These are phyloP conservation scores for Nudaria mundana DNA, from an alignment of 2,888 invertebrate genomes.

Conservation along the genomic window DNA sequence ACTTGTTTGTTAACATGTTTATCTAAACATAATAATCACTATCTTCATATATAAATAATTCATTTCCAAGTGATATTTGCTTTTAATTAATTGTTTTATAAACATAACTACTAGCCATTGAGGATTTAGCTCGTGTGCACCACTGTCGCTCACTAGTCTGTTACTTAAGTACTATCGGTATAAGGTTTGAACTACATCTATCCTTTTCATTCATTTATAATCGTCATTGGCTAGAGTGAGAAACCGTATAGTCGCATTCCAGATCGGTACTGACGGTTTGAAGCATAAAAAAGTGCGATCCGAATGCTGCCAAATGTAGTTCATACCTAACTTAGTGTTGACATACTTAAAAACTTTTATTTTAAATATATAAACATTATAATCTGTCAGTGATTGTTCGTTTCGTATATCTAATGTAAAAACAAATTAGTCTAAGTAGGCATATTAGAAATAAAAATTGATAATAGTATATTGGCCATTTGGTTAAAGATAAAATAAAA, in stretches of 20 bases:
- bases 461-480: constrained; percentile 61
- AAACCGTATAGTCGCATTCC: no score
- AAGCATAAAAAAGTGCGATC: no score
- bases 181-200: no score
- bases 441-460: constrained; percentile 58
- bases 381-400: constrained; percentile 36
- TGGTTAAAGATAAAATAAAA: constrained; percentile 45
- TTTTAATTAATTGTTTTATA: constrained; percentile 40
- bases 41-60: no score
- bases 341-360: constrained; percentile 5
- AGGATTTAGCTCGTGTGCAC: constrained; percentile 21
- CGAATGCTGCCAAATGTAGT: no score
- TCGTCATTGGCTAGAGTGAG: no score
- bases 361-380: constrained; percentile 11
- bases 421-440: constrained; percentile 68
- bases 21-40: constrained; percentile 3
- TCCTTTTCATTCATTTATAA: no score
- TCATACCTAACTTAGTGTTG: constrained; percentile 28
- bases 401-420: constrained; percentile 50
- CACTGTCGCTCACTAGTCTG: constrained; percentile 42
- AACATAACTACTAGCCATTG: constrained; percentile 21
- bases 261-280: no score
- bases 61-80: constrained; percentile 53
- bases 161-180: constrained; percentile 33
- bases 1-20: no score